Evolutionary conservation across 2,888 invertebrate genomes (phyloP).

Genomic region (Eumerus sabulonum): DNA sequence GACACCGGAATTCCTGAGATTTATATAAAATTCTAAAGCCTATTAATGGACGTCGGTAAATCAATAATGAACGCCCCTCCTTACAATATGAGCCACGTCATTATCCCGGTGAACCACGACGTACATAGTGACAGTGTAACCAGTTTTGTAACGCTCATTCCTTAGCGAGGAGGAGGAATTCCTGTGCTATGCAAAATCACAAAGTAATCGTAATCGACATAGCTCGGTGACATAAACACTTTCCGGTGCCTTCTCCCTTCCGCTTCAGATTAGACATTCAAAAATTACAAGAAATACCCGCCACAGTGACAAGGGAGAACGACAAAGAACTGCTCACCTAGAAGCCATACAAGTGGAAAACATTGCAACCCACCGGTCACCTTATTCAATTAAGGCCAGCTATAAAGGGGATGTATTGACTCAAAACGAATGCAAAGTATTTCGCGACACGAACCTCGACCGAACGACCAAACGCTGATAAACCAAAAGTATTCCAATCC

Average conservation of each 20-base stretch:
- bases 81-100: no score
- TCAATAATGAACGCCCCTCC: no score
- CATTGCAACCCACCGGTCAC: slow-evolving; percentile 33
- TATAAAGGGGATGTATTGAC: slow-evolving; percentile 49
- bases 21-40: no score
- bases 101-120: no score
- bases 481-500: slow-evolving; percentile 4
- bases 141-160: no score
- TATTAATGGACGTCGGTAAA: no score
- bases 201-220: background rate
- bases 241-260: background rate
- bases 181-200: background rate
- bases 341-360: slow-evolving; percentile 55
- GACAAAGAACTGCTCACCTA: slow-evolving; percentile 15
- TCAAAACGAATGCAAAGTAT: slow-evolving; percentile 51
- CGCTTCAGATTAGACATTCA: slow-evolving; percentile 24
- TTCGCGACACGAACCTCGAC: slow-evolving; percentile 65
- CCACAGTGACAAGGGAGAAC: no score
- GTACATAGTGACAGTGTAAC: no score
- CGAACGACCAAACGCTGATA: slow-evolving; percentile 44
- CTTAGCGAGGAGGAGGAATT: no score
- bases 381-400: slow-evolving; percentile 64
- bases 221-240: slow-evolving; percentile 29
- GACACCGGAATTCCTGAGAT: no score
- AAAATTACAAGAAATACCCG: no score